A percentile compares a stretch with the other conserved stretches of the same genome.
phyloP scores from a whole-genome alignment of 2,113 vertebrate species.

The Gasterosteus aculeatus region DNA sequence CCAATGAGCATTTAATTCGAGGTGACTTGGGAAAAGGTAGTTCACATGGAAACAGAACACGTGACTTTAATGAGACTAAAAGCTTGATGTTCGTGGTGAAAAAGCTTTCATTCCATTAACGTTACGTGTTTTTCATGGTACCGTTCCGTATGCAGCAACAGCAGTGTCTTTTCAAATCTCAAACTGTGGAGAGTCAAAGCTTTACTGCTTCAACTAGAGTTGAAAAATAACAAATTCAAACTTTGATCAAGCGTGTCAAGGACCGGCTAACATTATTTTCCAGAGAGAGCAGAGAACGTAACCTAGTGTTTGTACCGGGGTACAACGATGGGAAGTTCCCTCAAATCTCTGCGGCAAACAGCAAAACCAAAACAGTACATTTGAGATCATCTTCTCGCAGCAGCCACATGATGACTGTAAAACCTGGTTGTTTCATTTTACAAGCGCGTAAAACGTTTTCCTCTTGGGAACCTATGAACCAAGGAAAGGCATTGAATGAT shows the following conservation, averaged over 20 bases:
- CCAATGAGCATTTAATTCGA: slow-evolving; percentile 29
- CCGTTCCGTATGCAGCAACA: background rate
- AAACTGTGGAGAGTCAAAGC: background rate
- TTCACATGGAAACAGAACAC: slow-evolving; percentile 5
- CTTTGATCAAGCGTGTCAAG: too few species aligned
- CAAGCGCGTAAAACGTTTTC: background rate
- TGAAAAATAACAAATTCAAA: too few species aligned
- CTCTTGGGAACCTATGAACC: background rate
- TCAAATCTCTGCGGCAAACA: too few species aligned
- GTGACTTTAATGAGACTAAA: slow-evolving; percentile 28
- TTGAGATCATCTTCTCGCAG: background rate
- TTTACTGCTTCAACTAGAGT: background rate
- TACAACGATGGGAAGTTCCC: too few species aligned
- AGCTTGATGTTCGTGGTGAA: slow-evolving; percentile 5
- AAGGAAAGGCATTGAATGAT: background rate
- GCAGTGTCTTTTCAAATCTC: slow-evolving; percentile 10
- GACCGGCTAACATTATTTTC: too few species aligned
- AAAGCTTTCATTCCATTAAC: slow-evolving; percentile 26
- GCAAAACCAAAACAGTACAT: background rate
- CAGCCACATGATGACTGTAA: background rate
- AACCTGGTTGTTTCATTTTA: background rate
- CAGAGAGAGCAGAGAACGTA: too few species aligned
- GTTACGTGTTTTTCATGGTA: slow-evolving; percentile 24
- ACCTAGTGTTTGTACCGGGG: too few species aligned
- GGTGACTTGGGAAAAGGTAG: slow-evolving; percentile 23